Evolutionary conservation across 2,888 invertebrate species (phyloP).

Genomic region (Agrochola litura): DNA sequence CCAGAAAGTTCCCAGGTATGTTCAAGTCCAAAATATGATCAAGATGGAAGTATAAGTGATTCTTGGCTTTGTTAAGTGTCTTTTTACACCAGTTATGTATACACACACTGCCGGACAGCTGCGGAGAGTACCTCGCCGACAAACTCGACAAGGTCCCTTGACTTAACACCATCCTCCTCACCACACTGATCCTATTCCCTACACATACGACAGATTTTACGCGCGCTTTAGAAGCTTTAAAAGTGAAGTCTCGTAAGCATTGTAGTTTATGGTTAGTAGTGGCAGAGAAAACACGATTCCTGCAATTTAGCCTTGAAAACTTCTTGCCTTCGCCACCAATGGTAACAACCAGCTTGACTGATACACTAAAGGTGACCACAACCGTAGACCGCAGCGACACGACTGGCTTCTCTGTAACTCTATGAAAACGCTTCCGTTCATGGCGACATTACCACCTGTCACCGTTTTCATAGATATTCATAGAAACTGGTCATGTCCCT

Average conservation of each 20-base stretch:
- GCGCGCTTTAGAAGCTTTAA: constrained; percentile 25
- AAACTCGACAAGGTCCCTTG: no score
- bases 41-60: not conserved
- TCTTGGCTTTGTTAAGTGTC: not conserved
- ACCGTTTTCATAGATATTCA: not conserved
- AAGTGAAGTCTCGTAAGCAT: not conserved
- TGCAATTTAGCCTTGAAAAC: not conserved
- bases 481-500: not conserved
- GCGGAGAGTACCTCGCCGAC: no score
- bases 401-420: not conserved
- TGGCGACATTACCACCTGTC: no score
- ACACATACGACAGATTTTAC: not conserved
- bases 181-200: not conserved
- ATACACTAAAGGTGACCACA: not conserved
- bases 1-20: not conserved
- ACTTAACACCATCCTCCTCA: not conserved
- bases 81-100: not conserved
- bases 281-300: not conserved
- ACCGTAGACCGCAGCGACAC: not conserved
- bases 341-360: not conserved
- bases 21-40: not conserved
- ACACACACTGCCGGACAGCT: not conserved
- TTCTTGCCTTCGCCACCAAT: not conserved
- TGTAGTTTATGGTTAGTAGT: not conserved
- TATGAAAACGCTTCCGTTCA: no score